Conservation (phyloP, 2,113 vertebrate species). For the Spermophilus dauricus region DNA sequence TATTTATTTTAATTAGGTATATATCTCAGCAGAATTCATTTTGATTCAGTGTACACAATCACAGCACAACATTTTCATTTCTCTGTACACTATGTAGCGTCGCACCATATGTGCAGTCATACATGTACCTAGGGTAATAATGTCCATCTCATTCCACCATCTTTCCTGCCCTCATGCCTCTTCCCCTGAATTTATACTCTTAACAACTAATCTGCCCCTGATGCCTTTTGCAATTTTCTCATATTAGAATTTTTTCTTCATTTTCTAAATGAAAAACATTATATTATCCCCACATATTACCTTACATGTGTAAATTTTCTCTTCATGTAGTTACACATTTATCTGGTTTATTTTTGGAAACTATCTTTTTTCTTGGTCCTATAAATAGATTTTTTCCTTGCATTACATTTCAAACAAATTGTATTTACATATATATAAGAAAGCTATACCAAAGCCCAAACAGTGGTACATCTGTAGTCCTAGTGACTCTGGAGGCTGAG, state of each 20-base stretch:
- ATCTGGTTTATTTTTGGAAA: constrained; percentile 54
- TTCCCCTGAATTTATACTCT: not conserved
- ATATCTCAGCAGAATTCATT: too few species aligned
- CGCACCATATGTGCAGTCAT: too few species aligned
- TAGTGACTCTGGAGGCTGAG: too few species aligned
- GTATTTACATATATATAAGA: not conserved
- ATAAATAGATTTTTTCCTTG: constrained; percentile 34
- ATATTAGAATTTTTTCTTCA: not conserved
- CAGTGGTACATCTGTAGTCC: too few species aligned
- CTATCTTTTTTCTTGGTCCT: constrained; percentile 44
- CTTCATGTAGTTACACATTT: not conserved
- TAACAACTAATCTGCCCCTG: not conserved
- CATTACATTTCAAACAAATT: constrained; percentile 11
- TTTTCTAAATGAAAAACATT: constrained; percentile 9
- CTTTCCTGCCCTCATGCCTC: too few species aligned
- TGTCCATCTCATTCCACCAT: too few species aligned
- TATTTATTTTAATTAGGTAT: too few species aligned
- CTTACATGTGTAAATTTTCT: not conserved
- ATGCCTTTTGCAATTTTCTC: not conserved
- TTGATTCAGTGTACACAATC: too few species aligned
- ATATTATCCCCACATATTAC: not conserved
- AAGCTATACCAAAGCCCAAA: not conserved
- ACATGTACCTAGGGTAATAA: too few species aligned
- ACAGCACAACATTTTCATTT: too few species aligned
- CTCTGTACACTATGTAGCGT: too few species aligned